phyloP scores from a whole-genome alignment of 2,888 invertebrate genomes.

The Galeruca laticollis region DNA sequence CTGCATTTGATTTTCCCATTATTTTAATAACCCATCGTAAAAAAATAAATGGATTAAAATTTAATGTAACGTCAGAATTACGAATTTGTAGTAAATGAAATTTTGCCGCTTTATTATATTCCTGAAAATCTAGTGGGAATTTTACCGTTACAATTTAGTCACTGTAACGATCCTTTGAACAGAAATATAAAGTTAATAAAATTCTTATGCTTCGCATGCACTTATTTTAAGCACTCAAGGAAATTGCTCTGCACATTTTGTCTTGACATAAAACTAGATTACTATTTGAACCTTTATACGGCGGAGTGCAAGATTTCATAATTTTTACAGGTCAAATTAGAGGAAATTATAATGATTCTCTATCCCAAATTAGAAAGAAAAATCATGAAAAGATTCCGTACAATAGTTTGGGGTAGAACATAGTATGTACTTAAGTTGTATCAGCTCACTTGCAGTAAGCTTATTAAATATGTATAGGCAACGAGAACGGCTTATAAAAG shows the following conservation, averaged over 20 bases:
- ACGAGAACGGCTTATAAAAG: too few relatives aligned
- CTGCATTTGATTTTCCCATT: background rate
- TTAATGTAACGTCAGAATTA: background rate
- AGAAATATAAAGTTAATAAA: constrained; percentile 38
- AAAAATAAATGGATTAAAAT: background rate
- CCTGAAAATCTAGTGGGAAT: background rate
- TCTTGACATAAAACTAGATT: background rate
- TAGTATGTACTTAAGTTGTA: too few relatives aligned
- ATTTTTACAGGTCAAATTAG: background rate
- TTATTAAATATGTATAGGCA: too few relatives aligned
- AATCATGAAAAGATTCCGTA: background rate
- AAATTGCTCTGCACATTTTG: background rate
- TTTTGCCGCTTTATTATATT: background rate
- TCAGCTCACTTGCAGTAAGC: too few relatives aligned
- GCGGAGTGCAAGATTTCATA: background rate
- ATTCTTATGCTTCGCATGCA: constrained; percentile 33
- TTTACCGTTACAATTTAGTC: background rate
- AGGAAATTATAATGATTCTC: too few relatives aligned
- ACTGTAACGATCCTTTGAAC: background rate
- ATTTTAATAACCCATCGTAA: background rate
- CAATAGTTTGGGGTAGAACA: too few relatives aligned
- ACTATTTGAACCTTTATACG: background rate
- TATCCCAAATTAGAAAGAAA: too few relatives aligned
- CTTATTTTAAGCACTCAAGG: constrained; percentile 1
- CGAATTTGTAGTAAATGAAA: background rate